Evolutionary conservation across 2,888 invertebrate genomes (phyloP), one percentile per base, ranked within the genome.

Genomic region (Brenthis ino): DNA sequence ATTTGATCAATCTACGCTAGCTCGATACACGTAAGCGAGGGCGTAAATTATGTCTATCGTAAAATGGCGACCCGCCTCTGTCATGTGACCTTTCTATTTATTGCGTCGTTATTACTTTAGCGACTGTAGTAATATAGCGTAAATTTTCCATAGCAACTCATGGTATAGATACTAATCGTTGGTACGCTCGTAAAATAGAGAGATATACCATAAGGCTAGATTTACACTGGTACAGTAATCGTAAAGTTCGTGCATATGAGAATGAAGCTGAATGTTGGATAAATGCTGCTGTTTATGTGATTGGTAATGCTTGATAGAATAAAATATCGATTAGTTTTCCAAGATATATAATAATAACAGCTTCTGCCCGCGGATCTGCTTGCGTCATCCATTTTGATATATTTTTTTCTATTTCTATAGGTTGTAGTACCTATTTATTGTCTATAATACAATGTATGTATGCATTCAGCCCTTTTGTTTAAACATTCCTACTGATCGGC

Each of bases 141-240:
- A 48, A 60, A 63, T 63, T 63, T 54, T 54, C 63, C 20, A 53
- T 20, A 53, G 53, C 53, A 63, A 37, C 43, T 63, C 43, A 43
- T 53, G 37, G 63, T 63, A 63, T 63, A 63, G 57, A 57, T 57
- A 71, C 64, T 74, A 72, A 74, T 66, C 69, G 70, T 71, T 70
- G 71, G 69, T 69, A 64, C 14, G 66, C 54, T 69, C 70, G 65
- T 65, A 63, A 71, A 68, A 57, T 64, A 48, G 48, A 48, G 20
- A 20, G 47, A 58, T 57, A 57, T 28, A 58, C 20, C 57, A 67
- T 51, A 67, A 57, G 56, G 37, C 48, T 68, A 28, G 58, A 58
- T 50, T 65, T 65, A 65, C 50, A 65, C 56, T 65, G 55, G 50
- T 51, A 50, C 28, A 37, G 48, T 16, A 57, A 55, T 50, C 20